These are phyloP conservation scores for Drosophila rhopaloa DNA, from an alignment of 1,140 invertebrate species.

Conservation along the genomic window DNA sequence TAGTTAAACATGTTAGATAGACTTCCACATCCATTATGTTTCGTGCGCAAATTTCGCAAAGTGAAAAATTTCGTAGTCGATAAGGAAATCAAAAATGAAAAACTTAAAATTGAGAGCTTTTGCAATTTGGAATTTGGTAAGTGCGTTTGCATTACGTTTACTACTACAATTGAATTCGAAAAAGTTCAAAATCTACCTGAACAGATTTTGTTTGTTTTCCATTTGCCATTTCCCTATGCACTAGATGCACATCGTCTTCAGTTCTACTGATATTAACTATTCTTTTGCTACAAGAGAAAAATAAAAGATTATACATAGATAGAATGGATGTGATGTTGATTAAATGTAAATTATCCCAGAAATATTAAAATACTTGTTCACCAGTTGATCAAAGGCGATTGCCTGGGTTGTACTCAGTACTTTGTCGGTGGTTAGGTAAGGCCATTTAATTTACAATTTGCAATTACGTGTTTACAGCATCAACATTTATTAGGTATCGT, in stretches of 20 bases:
- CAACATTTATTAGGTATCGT: slow-evolving; percentile 5
- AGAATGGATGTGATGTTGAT: slow-evolving; percentile 52
- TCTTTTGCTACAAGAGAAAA: slow-evolving; percentile 88
- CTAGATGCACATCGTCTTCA: slow-evolving; percentile 89
- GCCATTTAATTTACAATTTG: not conserved
- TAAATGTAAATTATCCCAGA: slow-evolving; percentile 21
- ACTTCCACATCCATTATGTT: slow-evolving; percentile 27
- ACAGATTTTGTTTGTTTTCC: slow-evolving; percentile 89
- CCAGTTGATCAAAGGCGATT: slow-evolving; percentile 12
- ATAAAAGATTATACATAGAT: slow-evolving; percentile 79
- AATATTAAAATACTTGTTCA: slow-evolving; percentile 22
- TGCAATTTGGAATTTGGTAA: slow-evolving; percentile 60
- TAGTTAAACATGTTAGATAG: slow-evolving; percentile 10
- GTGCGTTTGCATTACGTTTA: slow-evolving; percentile 49
- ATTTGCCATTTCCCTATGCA: slow-evolving; percentile 87
- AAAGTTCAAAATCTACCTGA: slow-evolving; percentile 86
- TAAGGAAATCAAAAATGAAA: slow-evolving; percentile 67
- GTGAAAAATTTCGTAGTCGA: slow-evolving; percentile 31
- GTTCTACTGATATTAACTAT: slow-evolving; percentile 90
- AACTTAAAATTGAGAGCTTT: slow-evolving; percentile 62
- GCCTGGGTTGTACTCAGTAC: slow-evolving; percentile 16
- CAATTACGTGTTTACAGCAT: slow-evolving; percentile 5
- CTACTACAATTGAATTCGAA: slow-evolving; percentile 66
- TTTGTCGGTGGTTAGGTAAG: slow-evolving; percentile 28
- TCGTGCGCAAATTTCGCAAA: slow-evolving; percentile 43